Percentiles rank a stretch among this genome's conserved stretches.
These are phyloP conservation scores for Scrobipalpa atriplicella DNA, from an alignment of 2,888 invertebrate genomes.

Conservation along the genomic window DNA sequence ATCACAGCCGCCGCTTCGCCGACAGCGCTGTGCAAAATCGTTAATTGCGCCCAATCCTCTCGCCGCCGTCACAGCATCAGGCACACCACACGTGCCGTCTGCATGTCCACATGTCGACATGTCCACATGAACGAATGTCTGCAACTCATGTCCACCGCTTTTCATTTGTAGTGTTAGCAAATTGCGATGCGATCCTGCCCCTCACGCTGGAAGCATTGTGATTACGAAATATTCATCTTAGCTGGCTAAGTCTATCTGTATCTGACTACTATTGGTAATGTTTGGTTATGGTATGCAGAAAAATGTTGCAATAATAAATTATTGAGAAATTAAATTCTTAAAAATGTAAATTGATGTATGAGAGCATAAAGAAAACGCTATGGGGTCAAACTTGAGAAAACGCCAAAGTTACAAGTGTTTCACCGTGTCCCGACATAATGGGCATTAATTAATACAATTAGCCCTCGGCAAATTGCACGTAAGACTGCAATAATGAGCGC, in stretches of 20 bases:
- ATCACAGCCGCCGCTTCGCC: constrained; percentile 44
- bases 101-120: constrained; percentile 10
- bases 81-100: constrained; percentile 44
- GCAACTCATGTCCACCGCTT: constrained; percentile 9
- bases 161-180: constrained; percentile 34
- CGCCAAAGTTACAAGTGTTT: constrained; percentile 59
- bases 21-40: constrained; percentile 73
- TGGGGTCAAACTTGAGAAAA: constrained; percentile 53
- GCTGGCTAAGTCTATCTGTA: not conserved
- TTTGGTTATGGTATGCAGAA: not conserved
- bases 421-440: constrained; percentile 75
- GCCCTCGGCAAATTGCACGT: constrained; percentile 78
- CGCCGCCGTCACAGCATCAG: constrained; percentile 46
- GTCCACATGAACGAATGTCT: not conserved
- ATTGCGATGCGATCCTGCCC: not conserved
- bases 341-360: not conserved
- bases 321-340: not conserved
- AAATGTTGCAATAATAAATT: no score
- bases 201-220: not conserved
- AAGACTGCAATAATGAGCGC: constrained; percentile 79
- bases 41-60: constrained; percentile 69
- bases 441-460: constrained; percentile 81
- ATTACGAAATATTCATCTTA: not conserved
- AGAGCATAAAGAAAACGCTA: constrained; percentile 16
- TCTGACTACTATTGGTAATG: not conserved